phyloP scores from a whole-genome alignment of 2,113 vertebrate species.

The Notothenia coriiceps region DNA sequence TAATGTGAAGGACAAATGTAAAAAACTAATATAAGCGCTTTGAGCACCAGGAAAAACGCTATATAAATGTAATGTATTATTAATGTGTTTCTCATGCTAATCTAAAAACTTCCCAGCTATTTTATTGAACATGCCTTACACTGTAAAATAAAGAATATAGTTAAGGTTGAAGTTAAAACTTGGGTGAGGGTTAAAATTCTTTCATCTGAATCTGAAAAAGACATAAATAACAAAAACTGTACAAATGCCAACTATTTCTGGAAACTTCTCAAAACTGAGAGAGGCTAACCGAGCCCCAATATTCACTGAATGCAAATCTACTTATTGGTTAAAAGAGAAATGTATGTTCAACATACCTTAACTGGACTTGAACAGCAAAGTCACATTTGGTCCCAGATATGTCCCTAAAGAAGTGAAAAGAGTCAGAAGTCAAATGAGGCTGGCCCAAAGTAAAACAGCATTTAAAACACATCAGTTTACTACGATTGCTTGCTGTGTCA shows the following conservation, averaged over 20 bases:
- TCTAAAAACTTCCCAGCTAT: too few relatives aligned
- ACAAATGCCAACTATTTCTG: conserved; percentile 3
- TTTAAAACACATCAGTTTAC: not conserved
- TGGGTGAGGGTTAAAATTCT: not conserved
- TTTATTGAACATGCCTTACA: too few relatives aligned
- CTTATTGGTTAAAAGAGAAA: not conserved
- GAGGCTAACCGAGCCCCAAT: not conserved
- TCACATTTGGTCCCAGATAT: conserved; percentile 99
- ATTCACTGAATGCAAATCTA: not conserved
- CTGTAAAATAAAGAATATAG: too few relatives aligned
- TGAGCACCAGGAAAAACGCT: too few relatives aligned
- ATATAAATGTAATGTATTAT: too few relatives aligned
- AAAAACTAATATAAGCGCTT: not conserved
- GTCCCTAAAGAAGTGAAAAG: conserved; percentile 87
- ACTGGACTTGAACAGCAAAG: conserved; percentile 98
- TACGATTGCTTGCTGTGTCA: not conserved
- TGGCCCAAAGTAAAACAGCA: not conserved
- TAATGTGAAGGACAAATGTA: conserved; percentile 14
- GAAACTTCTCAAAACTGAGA: conserved; percentile 17
- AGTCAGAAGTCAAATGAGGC: not conserved
- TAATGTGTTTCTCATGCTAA: conserved; percentile 22
- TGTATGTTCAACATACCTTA: conserved; percentile 86
- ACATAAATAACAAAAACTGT: not conserved
- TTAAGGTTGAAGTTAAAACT: not conserved
- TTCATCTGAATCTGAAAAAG: conserved; percentile 3